phyloP scores from a whole-genome alignment of 2,113 vertebrate genomes.

The Nannospalax galili region DNA sequence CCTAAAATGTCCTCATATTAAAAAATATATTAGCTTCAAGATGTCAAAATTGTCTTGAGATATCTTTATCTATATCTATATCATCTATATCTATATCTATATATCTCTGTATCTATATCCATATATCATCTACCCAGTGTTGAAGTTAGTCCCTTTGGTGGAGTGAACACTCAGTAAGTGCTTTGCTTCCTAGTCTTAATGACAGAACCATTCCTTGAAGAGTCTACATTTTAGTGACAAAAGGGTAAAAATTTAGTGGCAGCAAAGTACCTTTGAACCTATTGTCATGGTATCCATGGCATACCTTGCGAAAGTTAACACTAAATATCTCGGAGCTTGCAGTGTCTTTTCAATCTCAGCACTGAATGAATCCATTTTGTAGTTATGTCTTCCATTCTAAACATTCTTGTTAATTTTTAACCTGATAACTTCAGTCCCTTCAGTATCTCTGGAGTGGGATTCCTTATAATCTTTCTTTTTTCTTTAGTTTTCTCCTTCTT shows the following conservation, averaged over 20 bases:
- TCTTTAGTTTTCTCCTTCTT: too few relatives aligned
- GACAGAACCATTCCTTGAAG: neutral
- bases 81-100: too few relatives aligned
- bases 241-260: neutral
- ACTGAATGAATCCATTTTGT: neutral
- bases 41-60: too few relatives aligned
- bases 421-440: neutral
- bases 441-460: neutral
- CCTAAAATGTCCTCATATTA: neutral
- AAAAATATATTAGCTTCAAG: neutral
- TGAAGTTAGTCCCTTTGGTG: neutral
- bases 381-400: neutral
- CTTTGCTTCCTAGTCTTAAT: conserved; percentile 9
- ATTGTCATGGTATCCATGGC: neutral
- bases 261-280: neutral
- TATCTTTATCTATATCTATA: too few relatives aligned
- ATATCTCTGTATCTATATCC: too few relatives aligned
- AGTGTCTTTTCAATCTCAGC: neutral
- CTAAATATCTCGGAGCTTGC: neutral
- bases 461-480: too few relatives aligned
- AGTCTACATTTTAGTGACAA: neutral
- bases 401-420: neutral
- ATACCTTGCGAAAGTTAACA: neutral
- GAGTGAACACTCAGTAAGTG: neutral
- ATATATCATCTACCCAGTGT: too few relatives aligned